Evolutionary conservation across 1,140 invertebrate genomes (phyloP).

Genomic region (Diplogasteroides magnus): DNA sequence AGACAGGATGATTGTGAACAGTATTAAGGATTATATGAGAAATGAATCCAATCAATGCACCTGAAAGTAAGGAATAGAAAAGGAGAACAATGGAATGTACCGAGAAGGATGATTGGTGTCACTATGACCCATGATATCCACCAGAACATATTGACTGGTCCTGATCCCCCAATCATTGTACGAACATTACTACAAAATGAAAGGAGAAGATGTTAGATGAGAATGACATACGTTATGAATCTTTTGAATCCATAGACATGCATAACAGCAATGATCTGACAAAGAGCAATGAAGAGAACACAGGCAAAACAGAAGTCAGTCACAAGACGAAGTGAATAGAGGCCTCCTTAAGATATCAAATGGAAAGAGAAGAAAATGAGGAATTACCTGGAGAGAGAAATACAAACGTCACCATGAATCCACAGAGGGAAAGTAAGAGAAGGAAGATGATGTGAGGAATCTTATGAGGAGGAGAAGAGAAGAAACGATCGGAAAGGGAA

Average conservation of each 20-base stretch:
- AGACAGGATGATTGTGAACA: too few relatives aligned
- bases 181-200: constrained; percentile 7
- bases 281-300: constrained; percentile 14
- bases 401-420: background rate
- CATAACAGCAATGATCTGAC: constrained; percentile 4
- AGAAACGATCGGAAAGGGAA: background rate
- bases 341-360: too few relatives aligned
- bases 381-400: background rate
- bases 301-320: too few relatives aligned
- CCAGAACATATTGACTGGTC: constrained; percentile 15
- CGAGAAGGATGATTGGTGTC: constrained; percentile 3
- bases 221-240: constrained; percentile 6
- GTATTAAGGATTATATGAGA: too few relatives aligned
- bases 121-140: constrained; percentile 18
- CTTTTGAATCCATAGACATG: constrained; percentile 19
- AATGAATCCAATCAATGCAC: too few relatives aligned
- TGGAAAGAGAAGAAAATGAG: background rate
- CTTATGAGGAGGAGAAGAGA: too few relatives aligned
- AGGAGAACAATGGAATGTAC: too few relatives aligned
- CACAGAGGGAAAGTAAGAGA: background rate
- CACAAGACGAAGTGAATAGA: too few relatives aligned
- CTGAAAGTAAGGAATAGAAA: too few relatives aligned
- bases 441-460: background rate
- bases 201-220: background rate
- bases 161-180: constrained; percentile 14